Evolutionary conservation across 2,888 invertebrate genomes (phyloP).

Genomic region (Noctua janthina): DNA sequence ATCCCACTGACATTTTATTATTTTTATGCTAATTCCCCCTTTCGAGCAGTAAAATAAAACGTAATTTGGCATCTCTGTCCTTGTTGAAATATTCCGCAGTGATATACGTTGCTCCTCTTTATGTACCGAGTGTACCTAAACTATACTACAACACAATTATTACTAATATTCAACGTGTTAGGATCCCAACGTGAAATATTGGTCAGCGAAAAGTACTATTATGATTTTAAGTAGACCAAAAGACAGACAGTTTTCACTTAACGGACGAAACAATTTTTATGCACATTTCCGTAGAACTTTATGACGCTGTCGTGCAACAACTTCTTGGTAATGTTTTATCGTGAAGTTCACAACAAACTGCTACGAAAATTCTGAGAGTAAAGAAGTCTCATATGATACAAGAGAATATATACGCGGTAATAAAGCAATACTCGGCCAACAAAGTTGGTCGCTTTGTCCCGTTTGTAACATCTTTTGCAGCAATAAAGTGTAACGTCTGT

Average conservation of each 20-base stretch:
- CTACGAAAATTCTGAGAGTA: constrained; percentile 53
- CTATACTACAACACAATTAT: not conserved
- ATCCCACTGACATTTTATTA: constrained; percentile 84
- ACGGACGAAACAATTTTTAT: constrained; percentile 20
- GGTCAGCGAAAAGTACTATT: not conserved
- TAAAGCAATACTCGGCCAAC: constrained; percentile 65
- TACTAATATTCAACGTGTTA: not conserved
- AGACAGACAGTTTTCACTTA: constrained; percentile 1
- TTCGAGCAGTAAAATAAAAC: constrained; percentile 78
- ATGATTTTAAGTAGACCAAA: not conserved
- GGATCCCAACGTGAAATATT: not conserved
- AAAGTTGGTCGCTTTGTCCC: constrained; percentile 64
- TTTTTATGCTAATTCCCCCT: constrained; percentile 85
- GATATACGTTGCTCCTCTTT: constrained; percentile 10
- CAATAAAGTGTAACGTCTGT: constrained; percentile 80
- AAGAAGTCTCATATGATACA: constrained; percentile 59
- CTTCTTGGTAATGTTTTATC: constrained; percentile 42
- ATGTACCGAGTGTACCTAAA: not conserved
- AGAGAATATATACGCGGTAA: constrained; percentile 55
- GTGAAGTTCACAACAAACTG: constrained; percentile 39
- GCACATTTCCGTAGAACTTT: constrained; percentile 31
- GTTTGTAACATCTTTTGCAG: constrained; percentile 70
- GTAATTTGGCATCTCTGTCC: constrained; percentile 73
- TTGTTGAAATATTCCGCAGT: constrained; percentile 56
- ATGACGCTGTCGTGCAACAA: constrained; percentile 43